phyloP scores from a whole-genome alignment of 2,113 vertebrate genomes.

The Panurus biarmicus region DNA sequence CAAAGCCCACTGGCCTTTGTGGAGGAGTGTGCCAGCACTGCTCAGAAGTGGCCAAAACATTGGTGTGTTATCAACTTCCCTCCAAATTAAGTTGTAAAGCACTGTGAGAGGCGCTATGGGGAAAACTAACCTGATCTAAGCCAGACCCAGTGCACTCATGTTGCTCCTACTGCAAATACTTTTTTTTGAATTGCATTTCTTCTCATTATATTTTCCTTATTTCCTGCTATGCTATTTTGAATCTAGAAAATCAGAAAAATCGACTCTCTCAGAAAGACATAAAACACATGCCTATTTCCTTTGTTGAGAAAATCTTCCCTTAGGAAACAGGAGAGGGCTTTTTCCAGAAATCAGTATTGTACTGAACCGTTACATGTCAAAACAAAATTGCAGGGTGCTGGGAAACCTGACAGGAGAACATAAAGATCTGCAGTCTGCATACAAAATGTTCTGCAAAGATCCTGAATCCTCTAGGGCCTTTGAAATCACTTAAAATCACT shows the following conservation, averaged over 20 bases:
- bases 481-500: not conserved
- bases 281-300: not conserved
- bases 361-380: not conserved
- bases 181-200: not conserved
- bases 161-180: not conserved
- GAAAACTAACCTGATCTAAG: not conserved
- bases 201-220: not conserved
- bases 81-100: not conserved
- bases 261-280: not conserved
- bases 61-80: not conserved
- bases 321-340: not conserved
- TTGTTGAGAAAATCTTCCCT: not conserved
- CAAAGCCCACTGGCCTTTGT: not conserved
- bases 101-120: not conserved
- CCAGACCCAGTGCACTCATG: accelerated
- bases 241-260: not conserved
- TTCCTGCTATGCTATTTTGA: not conserved
- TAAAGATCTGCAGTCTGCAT: not conserved
- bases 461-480: not conserved
- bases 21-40: not conserved
- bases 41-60: not conserved
- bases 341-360: not conserved
- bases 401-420: not conserved
- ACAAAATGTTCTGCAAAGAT: not conserved
- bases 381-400: not conserved